Conservation (phyloP, 2,888 invertebrate genomes). For the Arge pagana region DNA sequence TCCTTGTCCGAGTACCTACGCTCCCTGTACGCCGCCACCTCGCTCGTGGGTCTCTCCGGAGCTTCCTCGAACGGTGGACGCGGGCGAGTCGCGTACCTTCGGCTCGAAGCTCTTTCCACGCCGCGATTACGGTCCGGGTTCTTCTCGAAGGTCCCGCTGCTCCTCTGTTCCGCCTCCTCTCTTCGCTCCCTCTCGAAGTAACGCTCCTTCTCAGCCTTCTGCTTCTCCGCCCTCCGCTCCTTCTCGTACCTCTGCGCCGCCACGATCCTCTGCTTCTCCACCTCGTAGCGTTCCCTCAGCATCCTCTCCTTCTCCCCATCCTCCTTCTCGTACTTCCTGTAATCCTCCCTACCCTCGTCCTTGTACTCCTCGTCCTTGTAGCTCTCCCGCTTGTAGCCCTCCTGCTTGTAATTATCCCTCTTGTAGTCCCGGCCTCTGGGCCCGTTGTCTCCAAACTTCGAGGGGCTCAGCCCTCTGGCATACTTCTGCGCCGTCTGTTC, state of each 20-base stretch:
- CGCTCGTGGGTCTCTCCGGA: slow-evolving; percentile 47
- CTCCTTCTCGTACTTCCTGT: slow-evolving; percentile 30
- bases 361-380: slow-evolving; percentile 27
- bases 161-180: slow-evolving; percentile 20
- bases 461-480: slow-evolving; percentile 53
- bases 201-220: not conserved
- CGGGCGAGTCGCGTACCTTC: slow-evolving; percentile 48
- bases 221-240: slow-evolving; percentile 27
- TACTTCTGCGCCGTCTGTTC: slow-evolving; percentile 57
- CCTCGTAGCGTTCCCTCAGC: slow-evolving; percentile 28
- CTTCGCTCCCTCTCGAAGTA: not conserved
- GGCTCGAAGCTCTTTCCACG: slow-evolving; percentile 40
- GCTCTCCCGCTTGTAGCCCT: slow-evolving; percentile 39
- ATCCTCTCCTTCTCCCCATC: slow-evolving; percentile 19
- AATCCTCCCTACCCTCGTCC: slow-evolving; percentile 21
- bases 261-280: slow-evolving; percentile 22
- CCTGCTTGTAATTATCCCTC: not conserved
- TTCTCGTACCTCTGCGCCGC: slow-evolving; percentile 25
- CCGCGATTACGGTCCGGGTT: slow-evolving; percentile 48
- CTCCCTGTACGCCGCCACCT: slow-evolving; percentile 38
- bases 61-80: slow-evolving; percentile 54
- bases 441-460: slow-evolving; percentile 51
- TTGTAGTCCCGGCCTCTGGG: slow-evolving; percentile 28
- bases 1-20: slow-evolving; percentile 52
- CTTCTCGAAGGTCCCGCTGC: slow-evolving; percentile 45